Conservation (phyloP, 2,797 vertebrate genomes). For the Lepidocolaptes lacrymiger region DNA sequence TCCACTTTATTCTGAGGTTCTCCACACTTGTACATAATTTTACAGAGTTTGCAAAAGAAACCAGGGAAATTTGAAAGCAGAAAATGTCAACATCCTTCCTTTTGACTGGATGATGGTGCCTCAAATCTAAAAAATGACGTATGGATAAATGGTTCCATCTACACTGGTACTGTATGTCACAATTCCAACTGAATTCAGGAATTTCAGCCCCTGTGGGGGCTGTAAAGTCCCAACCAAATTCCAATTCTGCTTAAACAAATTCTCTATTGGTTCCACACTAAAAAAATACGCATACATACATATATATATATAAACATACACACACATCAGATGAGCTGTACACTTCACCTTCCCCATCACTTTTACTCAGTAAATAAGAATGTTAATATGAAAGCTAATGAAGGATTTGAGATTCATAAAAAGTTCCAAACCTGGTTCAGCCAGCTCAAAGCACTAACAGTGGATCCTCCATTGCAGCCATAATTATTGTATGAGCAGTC, state of each 20-base stretch:
- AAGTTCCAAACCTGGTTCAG: constrained; percentile 80
- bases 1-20: background rate
- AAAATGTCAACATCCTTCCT: background rate
- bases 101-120: background rate
- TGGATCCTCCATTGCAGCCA: constrained; percentile 87
- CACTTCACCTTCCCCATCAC: background rate
- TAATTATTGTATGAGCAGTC: constrained; percentile 87
- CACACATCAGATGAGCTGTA: background rate
- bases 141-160: background rate
- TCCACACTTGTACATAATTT: background rate
- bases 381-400: background rate
- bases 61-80: background rate
- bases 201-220: background rate
- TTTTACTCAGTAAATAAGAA: background rate
- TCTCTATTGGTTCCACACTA: background rate
- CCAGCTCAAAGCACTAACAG: constrained; percentile 82
- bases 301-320: rapidly evolving
- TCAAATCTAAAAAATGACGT: background rate
- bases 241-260: background rate
- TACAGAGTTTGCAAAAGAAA: background rate
- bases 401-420: background rate
- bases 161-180: background rate
- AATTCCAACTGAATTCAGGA: background rate
- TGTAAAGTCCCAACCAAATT: background rate
- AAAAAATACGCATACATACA: background rate